Evolutionary conservation across 2,888 invertebrate genomes (phyloP), one percentile per base, ranked within the genome.

Genomic region (Pinctada fucata): DNA sequence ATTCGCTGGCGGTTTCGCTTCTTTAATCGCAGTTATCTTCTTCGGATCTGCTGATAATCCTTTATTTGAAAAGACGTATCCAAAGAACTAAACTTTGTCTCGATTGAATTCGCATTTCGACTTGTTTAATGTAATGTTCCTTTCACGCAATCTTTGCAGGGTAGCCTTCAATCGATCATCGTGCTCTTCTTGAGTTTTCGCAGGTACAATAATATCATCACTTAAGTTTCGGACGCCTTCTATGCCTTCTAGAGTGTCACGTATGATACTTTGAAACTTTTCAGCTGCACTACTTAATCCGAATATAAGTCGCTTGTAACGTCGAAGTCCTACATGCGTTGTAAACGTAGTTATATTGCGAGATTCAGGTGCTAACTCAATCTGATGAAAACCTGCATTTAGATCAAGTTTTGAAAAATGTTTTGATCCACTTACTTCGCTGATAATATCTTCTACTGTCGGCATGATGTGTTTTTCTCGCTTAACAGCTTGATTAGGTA

Each of bases 381-480:
- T 8, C 67, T 83, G 83, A 58, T 72, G 78, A 67, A 74, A 83
- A 3, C 79, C 83, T 67, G 74, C 48, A 5, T 79, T 81, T 13
- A 86, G 69, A 63, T 86, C 84, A 3, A 87, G 45, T 52, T 83
- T 84, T 4, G 73, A 73, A 52, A 86, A 87, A 4, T 78, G 67
- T 48, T 45, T 75, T 2, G 85, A 75, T 48, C 84, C 81, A 50
- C 76, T 85, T 31, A 88, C 31, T 8, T 88, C 81, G 5, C 2
- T n/a, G 8, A 70, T 64, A 2, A 66, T 64, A 31, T 86, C 83
- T 72, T 88, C 84, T 2, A 86, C 64, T 8, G 84, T 83, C 65
- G 85, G 86, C 16, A 70, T 85, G 5, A 75, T 84, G 82, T 88
- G 85, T n/a, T 81, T 71, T 78, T 84, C 82, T 8, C 86, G 67